Base-by-base conservation (phyloP, 2,113 vertebrate genomes). In the Alosa alosa region DNA sequence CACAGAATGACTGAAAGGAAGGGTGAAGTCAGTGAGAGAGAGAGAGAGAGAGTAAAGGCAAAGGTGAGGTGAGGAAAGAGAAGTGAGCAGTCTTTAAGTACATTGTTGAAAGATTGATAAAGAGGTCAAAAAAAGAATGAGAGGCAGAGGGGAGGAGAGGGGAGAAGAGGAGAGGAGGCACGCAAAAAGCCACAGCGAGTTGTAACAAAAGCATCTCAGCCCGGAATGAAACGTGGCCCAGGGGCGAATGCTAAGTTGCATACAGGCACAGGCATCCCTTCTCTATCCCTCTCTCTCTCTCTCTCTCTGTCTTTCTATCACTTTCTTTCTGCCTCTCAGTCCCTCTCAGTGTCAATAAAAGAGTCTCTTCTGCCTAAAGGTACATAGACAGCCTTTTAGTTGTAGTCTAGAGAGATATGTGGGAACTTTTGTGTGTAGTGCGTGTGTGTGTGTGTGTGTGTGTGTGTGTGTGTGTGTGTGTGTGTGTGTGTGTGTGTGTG, bases 21-120 rank as follows among this genome's bases (percentile, higher is more conserved):
- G 60, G n/a, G n/a, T 68, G 20, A 25, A 1, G 25, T 2, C n/a
- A 4, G 25, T 1, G 10, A 25, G 22, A 9, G 22, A 9, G 60
- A 25, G n/a, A 25, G 2, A 7, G 60, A 9, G 60, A 68, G n/a
- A 25, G n/a, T 13, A 10, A 68, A 68, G 60, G 22, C 6, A 68
- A 10, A 68, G n/a, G 60, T 7, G n/a, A n/a, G 8, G 60, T 31
- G 55, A 22, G 20, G 55, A 82, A 10, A 68, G 25, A 68, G 20
- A 68, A 25, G 60, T 25, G 60, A 68, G 60, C 60, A 68, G 60
- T 68, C 60, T 68, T 68, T 68, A 68, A 68, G 60, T 31, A 68
- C 60, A 68, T 68, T 68, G 60, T 68, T 68, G 60, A 68, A 68
- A 68, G 60, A 68, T 68, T 68, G 60, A 68, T 68, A 68, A 68